Base-by-base conservation (phyloP, 2,113 vertebrate species). In the Hydrolagus affinis region DNA sequence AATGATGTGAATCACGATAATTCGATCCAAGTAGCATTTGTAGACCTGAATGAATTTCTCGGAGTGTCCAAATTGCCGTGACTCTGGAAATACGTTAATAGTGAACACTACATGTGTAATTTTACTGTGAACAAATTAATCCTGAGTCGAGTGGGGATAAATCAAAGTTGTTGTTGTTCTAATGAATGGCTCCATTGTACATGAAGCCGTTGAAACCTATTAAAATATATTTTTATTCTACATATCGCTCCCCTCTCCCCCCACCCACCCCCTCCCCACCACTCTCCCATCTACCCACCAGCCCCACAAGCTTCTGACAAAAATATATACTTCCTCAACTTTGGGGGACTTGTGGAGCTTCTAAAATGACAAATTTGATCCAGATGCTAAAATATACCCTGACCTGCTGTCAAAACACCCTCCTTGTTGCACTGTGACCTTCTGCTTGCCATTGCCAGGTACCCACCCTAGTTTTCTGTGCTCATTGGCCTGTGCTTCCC, bases 321-420 rank as follows among this genome's bases (percentile, higher is more conserved):
- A 75, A 66, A 83, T 66, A n/a, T n/a, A 57, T 77, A n/a, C 21
- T 77, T 83, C 62, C 78, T 17, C 25, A 25, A 66, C 78, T 83
- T 11, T 25, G 4, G 77, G 66, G 78, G 28, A 66, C 25, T 19
- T 68, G 15, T 32, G 19, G 78, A 9, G 21, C 28, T 66, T 66
- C 78, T 83, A 64, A 64, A 83, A 60, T 83, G 62, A 83, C 78
- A 83, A 83, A 83, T 83, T 83, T 83, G 78, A 83, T 83, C 32
- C 87, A 87, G 72, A 74, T 86, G 64, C 30, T 19, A 62, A 30
- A 83, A 83, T 83, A 83, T 66, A 83, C 78, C 28, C 78, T 56
- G 66, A 25, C 30, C 86, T 85, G 78, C 86, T 86, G 86, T 74
- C 60, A 85, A 86, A 86, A 86, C 78, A 87, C n/a, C 28, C 21